phyloP scores from a whole-genome alignment of 2,113 vertebrate genomes.

The Apodemus speciosus region DNA sequence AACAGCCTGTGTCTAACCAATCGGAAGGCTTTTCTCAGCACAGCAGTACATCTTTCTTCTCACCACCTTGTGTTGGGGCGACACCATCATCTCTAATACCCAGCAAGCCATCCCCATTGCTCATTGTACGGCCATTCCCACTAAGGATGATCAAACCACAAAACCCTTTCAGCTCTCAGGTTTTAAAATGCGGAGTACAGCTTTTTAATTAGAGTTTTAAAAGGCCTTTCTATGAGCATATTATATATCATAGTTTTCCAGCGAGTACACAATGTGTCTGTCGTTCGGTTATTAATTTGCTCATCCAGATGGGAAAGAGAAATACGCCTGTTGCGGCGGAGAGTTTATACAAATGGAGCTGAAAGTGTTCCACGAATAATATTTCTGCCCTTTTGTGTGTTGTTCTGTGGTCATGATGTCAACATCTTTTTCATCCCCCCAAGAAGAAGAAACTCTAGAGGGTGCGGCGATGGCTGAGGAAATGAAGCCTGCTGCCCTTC shows the following conservation, averaged over 20 bases:
- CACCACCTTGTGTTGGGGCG: conserved; percentile 73
- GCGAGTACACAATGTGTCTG: not conserved
- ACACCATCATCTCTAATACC: conserved; percentile 75
- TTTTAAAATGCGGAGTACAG: conserved; percentile 55
- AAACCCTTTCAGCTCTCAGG: conserved; percentile 89
- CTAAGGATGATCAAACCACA: conserved; percentile 79
- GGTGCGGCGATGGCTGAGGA: conserved; percentile 88
- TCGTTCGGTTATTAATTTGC: conserved; percentile 21
- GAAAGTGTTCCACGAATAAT: conserved; percentile 80
- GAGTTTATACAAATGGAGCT: conserved; percentile 73
- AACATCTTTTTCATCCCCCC: conserved; percentile 90
- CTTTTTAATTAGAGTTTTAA: conserved; percentile 54
- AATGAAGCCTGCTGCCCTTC: conserved; percentile 90
- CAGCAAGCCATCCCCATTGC: conserved; percentile 66
- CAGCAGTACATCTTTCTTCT: conserved; percentile 72
- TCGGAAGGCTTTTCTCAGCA: conserved; percentile 67
- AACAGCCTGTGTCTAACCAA: conserved; percentile 78
- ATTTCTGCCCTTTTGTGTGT: conserved; percentile 82
- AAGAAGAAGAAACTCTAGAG: conserved; percentile 94
- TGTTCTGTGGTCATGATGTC: conserved; percentile 93
- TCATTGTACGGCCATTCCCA: conserved; percentile 78
- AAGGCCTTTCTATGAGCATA: not conserved
- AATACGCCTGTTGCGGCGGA: not conserved
- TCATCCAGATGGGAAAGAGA: conserved; percentile 13
- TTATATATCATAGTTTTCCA: conserved; percentile 12